Conservation (phyloP, 2,113 vertebrate genomes). For the Martes martes region DNA sequence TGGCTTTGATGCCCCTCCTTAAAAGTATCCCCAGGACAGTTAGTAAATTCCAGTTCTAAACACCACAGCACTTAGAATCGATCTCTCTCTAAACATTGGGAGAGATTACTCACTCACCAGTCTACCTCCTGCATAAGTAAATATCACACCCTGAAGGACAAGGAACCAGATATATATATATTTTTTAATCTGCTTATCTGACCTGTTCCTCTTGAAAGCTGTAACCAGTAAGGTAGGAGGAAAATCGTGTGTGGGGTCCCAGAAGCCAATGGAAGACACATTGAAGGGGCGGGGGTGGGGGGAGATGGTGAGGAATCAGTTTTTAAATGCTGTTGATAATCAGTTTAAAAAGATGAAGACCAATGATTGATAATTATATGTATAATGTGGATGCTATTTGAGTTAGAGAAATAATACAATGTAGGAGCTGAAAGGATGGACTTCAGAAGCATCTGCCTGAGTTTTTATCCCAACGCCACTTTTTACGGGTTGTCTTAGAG, state of each 20-base stretch:
- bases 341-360: neutral
- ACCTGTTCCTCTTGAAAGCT: neutral
- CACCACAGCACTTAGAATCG: neutral
- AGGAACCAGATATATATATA: neutral
- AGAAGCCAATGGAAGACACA: neutral
- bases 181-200: neutral
- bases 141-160: neutral
- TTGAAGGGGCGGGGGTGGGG: neutral
- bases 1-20: neutral
- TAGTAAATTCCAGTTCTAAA: neutral
- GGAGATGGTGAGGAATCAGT: neutral
- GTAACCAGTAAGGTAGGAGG: neutral
- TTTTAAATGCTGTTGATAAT: neutral
- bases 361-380: neutral
- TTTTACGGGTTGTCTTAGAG: neutral
- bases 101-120: neutral
- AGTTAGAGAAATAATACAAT: neutral
- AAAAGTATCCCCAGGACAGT: neutral
- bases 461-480: neutral
- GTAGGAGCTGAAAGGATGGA: rapidly evolving
- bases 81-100: neutral
- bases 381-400: neutral
- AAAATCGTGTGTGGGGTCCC: neutral
- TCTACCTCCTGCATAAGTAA: neutral
- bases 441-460: neutral